phyloP scores from a whole-genome alignment of 2,113 vertebrate species.

The Motacilla alba region DNA sequence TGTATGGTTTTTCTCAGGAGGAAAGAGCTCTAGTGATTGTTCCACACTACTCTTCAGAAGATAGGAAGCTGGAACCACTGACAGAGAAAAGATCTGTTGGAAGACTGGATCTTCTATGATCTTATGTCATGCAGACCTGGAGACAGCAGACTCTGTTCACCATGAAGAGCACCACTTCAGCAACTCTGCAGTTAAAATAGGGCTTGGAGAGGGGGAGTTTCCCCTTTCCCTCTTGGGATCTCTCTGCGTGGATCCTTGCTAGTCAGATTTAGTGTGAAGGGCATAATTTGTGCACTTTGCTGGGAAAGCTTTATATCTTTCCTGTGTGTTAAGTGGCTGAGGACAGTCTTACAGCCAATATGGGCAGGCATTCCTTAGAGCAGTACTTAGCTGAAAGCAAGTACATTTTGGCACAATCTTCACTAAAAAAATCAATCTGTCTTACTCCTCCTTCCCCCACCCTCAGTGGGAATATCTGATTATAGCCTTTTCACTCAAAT shows the following conservation, averaged over 20 bases:
- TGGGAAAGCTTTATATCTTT: background rate
- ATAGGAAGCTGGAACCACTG: background rate
- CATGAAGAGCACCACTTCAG: background rate
- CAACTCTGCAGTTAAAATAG: rapidly evolving
- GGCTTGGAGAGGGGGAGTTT: background rate
- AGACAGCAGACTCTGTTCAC: background rate
- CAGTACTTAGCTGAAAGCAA: background rate
- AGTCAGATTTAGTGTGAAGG: background rate
- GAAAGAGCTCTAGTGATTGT: background rate
- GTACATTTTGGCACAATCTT: background rate
- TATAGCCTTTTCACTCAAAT: background rate
- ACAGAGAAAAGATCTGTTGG: background rate
- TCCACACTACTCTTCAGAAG: background rate
- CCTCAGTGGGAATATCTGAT: background rate
- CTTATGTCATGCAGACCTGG: background rate
- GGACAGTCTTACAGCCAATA: background rate
- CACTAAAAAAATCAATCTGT: background rate
- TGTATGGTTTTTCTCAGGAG: background rate
- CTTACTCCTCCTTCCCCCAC: background rate
- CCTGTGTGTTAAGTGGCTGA: background rate
- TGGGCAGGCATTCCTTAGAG: background rate
- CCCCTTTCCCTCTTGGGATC: background rate
- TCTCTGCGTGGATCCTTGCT: background rate
- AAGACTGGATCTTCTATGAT: background rate
- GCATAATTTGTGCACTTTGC: background rate